These are phyloP conservation scores for Steinernema khuongi DNA, from an alignment of 1,140 invertebrate species.

Conservation along the genomic window DNA sequence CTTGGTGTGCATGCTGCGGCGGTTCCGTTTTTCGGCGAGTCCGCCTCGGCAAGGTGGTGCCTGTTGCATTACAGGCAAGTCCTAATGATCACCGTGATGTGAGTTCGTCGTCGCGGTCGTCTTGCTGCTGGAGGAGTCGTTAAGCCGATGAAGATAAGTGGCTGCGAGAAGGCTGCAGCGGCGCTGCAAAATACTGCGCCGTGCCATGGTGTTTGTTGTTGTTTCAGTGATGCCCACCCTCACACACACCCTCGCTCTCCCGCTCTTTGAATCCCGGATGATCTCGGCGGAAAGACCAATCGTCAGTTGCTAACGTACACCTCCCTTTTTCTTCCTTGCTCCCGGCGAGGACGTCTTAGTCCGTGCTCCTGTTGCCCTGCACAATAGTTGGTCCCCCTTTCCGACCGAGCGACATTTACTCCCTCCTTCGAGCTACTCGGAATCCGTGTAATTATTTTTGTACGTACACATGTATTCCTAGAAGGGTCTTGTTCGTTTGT, in stretches of 20 bases:
- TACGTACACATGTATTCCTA: no score
- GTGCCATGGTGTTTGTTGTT: conserved; percentile 1
- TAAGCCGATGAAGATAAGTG: background rate
- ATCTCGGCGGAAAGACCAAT: conserved; percentile 16
- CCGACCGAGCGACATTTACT: no score
- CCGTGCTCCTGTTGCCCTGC: background rate
- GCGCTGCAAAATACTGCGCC: background rate
- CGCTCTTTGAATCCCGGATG: background rate
- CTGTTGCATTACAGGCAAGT: no score
- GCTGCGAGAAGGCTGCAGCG: background rate
- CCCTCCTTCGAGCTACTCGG: no score
- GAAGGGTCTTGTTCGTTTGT: background rate
- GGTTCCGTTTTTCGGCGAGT: no score
- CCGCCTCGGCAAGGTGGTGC: no score
- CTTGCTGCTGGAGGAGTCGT: background rate
- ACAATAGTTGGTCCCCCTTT: background rate
- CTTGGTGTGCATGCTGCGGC: no score
- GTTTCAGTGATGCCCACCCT: conserved; percentile 14
- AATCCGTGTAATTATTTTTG: no score
- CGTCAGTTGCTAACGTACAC: conserved; percentile 13
- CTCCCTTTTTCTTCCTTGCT: background rate
- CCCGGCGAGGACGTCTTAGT: background rate
- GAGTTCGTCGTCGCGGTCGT: no score
- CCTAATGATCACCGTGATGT: no score
- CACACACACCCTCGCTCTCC: background rate